Base-by-base conservation (phyloP, 1,140 invertebrate genomes). In the Berghia stephanieae region DNA sequence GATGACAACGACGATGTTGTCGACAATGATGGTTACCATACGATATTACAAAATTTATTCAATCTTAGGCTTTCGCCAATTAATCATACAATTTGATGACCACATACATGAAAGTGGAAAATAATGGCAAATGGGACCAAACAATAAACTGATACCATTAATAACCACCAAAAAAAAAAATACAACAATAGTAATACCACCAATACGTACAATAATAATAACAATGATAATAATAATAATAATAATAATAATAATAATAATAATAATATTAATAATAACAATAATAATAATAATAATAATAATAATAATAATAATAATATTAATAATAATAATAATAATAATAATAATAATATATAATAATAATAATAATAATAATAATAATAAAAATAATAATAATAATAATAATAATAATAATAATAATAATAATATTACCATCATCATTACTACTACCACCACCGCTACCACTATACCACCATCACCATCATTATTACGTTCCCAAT, bases 211-310 rank as follows among this genome's bases (percentile, higher is more conserved):
- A n/a, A n/a, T n/a, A n/a, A n/a, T n/a, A n/a, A 78, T 78, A 68
- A 78, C 74, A 52, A 78, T 74, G 52, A 78, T 74, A 68, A 78
- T 78, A 68, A 75, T 75, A 68, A 70, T 78, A 68, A 75, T 78
- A 68, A 75, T 74, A 52, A 74, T 67, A 68, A 78, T 66, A 68
- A 78, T 66, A 68, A 78, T 66, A 42, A 78, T 66, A 68, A 55
- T 74, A 52, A 66, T 66, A 52, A 75, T 63, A 49, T 49, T 67
- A 68, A 75, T 67, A 34, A 75, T 66, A 38, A 75, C 60, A 69
- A 75, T 78, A 52, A 67, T 78, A 69, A 55, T 74, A 67, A 55
- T 78, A 67, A 34, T 67, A 21, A 36, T 75, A 34, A n/a, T 74
- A 52, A 36, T 67, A 52, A 31, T 46, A 52, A 66, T 46, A 52